Conservation (phyloP, 1,140 invertebrate species). For the Zaprionus gabonicus region DNA sequence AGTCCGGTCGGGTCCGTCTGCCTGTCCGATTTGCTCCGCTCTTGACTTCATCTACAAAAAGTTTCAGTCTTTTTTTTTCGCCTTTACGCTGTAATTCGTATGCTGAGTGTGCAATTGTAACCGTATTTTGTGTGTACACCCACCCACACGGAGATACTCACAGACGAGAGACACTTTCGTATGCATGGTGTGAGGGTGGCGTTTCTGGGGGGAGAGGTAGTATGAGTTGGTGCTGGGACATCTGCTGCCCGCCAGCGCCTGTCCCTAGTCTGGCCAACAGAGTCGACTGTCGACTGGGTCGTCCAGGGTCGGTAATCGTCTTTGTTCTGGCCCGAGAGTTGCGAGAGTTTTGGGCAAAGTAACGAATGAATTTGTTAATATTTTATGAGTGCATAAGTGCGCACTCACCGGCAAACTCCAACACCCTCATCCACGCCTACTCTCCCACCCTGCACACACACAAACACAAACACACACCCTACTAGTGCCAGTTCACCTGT, state of each 20-base stretch:
- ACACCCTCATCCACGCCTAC: conserved; percentile 23
- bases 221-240: conserved; percentile 49
- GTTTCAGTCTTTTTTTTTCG: conserved; percentile 57
- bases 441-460: background rate
- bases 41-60: conserved; percentile 63
- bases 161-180: conserved; percentile 69
- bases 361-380: conserved; percentile 83
- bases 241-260: conserved; percentile 45
- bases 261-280: conserved; percentile 1
- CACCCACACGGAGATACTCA: conserved; percentile 42
- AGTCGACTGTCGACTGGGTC: conserved; percentile 22
- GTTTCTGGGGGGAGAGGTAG: conserved; percentile 15
- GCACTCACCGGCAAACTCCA: conserved; percentile 61
- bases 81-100: conserved; percentile 82
- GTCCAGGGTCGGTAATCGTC: conserved; percentile 66
- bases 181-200: conserved; percentile 53
- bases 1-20: background rate
- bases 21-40: conserved; percentile 15
- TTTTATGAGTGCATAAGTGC: conserved; percentile 83
- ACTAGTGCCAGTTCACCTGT: conserved; percentile 24
- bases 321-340: conserved; percentile 68
- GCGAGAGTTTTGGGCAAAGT: conserved; percentile 79
- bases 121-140: conserved; percentile 73
- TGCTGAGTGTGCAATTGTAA: conserved; percentile 81
- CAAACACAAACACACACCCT: background rate